Evolutionary conservation across 1,140 invertebrate genomes (phyloP).

Genomic region (Mycetomoellerius zeteki): DNA sequence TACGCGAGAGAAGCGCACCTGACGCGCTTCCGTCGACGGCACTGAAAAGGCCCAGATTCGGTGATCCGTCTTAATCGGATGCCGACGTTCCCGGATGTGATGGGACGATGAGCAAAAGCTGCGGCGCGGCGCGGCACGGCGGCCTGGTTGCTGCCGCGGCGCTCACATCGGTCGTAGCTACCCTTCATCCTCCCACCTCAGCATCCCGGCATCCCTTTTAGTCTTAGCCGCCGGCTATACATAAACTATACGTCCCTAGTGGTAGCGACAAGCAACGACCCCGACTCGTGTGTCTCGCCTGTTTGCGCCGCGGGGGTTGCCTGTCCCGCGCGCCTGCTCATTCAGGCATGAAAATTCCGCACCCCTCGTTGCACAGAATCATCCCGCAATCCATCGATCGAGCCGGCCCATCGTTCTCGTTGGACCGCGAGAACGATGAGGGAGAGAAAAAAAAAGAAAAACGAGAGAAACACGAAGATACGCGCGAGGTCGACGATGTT

Average conservation of each 20-base stretch:
- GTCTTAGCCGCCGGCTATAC: constrained; percentile 75
- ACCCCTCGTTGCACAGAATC: constrained; percentile 79
- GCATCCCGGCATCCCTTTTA: constrained; percentile 69
- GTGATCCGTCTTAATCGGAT: constrained; percentile 61
- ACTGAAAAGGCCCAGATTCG: constrained; percentile 59
- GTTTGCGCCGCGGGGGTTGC: constrained; percentile 62
- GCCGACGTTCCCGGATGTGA: constrained; percentile 61
- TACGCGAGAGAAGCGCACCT: constrained; percentile 13
- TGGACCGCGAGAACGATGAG: constrained; percentile 40
- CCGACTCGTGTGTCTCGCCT: constrained; percentile 69
- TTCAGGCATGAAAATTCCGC: constrained; percentile 79
- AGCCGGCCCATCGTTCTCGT: constrained; percentile 67
- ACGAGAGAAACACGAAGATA: constrained; percentile 22
- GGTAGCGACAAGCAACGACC: constrained; percentile 67
- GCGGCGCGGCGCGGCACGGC: not conserved
- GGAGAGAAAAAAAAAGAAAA: constrained; percentile 25
- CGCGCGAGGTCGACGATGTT: constrained; percentile 32
- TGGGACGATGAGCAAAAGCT: constrained; percentile 56
- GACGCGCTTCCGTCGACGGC: constrained; percentile 48
- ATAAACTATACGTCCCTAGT: constrained; percentile 66
- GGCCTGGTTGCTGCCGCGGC: constrained; percentile 47
- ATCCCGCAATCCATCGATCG: constrained; percentile 73
- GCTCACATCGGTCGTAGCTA: constrained; percentile 40
- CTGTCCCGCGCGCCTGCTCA: constrained; percentile 67
- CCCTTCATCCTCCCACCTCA: not conserved